These are phyloP conservation scores for Macropodus opercularis DNA, from an alignment of 2,797 vertebrate species.

Conservation along the genomic window DNA sequence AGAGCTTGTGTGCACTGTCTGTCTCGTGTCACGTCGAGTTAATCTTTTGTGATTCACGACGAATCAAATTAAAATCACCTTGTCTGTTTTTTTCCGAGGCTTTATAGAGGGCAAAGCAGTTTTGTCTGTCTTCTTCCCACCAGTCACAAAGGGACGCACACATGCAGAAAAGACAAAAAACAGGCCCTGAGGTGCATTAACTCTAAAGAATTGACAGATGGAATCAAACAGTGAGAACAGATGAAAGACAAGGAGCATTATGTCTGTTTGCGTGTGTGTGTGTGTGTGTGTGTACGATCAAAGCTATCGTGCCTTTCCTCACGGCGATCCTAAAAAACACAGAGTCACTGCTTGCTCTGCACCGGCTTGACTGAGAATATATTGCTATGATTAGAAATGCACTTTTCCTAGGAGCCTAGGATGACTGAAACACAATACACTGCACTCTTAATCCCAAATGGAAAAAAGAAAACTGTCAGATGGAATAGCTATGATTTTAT, in stretches of 20 bases:
- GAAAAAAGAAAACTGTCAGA: background rate
- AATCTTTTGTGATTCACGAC: slow-evolving; percentile 58
- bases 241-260: slow-evolving; percentile 60
- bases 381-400: slow-evolving; percentile 37
- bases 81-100: slow-evolving; percentile 35
- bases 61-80: slow-evolving; percentile 62
- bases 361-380: slow-evolving; percentile 37
- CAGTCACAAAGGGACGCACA: slow-evolving; percentile 14
- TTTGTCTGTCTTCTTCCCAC: slow-evolving; percentile 33
- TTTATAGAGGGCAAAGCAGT: slow-evolving; percentile 21
- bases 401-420: slow-evolving; percentile 14
- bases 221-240: slow-evolving; percentile 60
- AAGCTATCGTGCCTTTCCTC: slow-evolving; percentile 56
- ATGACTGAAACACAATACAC: slow-evolving; percentile 8
- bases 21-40: slow-evolving; percentile 49
- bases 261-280: slow-evolving; percentile 16
- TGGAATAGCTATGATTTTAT: background rate
- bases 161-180: slow-evolving; percentile 38
- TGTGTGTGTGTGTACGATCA: slow-evolving; percentile 41
- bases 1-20: slow-evolving; percentile 28
- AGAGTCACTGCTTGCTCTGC: slow-evolving; percentile 43
- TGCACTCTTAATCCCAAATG: slow-evolving; percentile 1
- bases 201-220: slow-evolving; percentile 61
- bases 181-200: slow-evolving; percentile 50
- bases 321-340: slow-evolving; percentile 48